A percentile compares a stretch with the other conserved stretches of the same genome.
Conservation (phyloP, 2,888 invertebrate species). For the Trilocha varians region DNA sequence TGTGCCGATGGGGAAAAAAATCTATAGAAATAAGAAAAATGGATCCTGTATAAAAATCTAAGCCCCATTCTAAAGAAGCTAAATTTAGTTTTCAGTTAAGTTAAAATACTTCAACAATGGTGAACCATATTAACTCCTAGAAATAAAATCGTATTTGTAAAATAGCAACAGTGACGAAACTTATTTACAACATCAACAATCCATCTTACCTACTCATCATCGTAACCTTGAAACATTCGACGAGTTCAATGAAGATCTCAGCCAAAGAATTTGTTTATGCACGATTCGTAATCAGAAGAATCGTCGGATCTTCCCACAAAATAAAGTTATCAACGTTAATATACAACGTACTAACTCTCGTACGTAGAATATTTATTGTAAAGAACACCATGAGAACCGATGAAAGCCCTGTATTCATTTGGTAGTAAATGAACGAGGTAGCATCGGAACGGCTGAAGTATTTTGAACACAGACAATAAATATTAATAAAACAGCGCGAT, state of each 20-base stretch:
- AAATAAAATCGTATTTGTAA: too few relatives aligned
- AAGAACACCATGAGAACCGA: constrained; percentile 19
- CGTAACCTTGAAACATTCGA: not conserved
- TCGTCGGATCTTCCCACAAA: constrained; percentile 9
- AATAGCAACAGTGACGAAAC: too few relatives aligned
- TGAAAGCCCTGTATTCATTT: constrained; percentile 39
- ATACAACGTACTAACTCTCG: constrained; percentile 12
- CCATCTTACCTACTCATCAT: not conserved
- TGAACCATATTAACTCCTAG: too few relatives aligned
- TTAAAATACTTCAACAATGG: too few relatives aligned
- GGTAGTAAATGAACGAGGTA: constrained; percentile 29
- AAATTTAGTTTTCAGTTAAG: too few relatives aligned
- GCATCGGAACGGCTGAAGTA: constrained; percentile 39
- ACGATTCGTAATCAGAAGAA: not conserved
- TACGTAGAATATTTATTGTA: constrained; percentile 24
- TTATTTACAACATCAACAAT: not conserved
- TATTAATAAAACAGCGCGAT: constrained; percentile 61
- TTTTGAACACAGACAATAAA: constrained; percentile 56
- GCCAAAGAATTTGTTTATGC: not conserved
- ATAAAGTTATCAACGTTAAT: constrained; percentile 14
- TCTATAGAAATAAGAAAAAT: too few relatives aligned
- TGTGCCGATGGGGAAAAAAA: too few relatives aligned
- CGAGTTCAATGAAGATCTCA: not conserved
- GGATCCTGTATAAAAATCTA: too few relatives aligned
- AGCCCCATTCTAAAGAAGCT: too few relatives aligned